Base-by-base conservation (phyloP, 1,140 invertebrate species). In the Zaprionus kolodkinae region DNA sequence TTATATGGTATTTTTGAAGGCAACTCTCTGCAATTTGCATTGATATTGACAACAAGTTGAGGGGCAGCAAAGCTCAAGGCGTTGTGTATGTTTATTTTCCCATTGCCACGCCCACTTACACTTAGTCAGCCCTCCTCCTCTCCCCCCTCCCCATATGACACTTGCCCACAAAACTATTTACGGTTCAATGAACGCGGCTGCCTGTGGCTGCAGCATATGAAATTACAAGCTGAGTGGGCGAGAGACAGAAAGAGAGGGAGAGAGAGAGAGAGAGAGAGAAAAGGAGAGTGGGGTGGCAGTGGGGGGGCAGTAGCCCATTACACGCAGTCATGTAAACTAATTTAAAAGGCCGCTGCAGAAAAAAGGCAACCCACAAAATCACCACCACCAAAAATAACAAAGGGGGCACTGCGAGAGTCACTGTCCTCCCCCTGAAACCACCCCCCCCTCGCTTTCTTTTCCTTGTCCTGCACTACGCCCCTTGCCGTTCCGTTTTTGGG, bases 301-400 rank as follows among this genome's bases (percentile, higher is more conserved):
- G 35, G 33, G 65, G 4, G n/a, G n/a, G n/a, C 40, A 35, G 48
- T 83, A 88, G 75, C 77, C 78, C 78, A 88, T 88, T 88, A 88
- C 86, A 88, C 77, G 85, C 85, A 88, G 78, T 83, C 85, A 89
- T 88, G 85, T 88, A 88, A 88, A 88, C 85, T 88, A 88, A 88
- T 88, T 88, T 88, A 88, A 88, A 88, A 88, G 85, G 85, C 79
- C 80, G 81, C 38, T 56, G 43, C 59, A 35, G 25, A 50, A 60
- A 38, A 38, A 70, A 60, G 67, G 59, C 56, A 60, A 33, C 67
- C 84, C 85, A 85, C 85, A 88, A 81, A 88, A 88, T 89, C 85
- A 89, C 79, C 84, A 89, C 79, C 84, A 87, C 85, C 85, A 68
- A 64, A 72, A 72, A 68, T 76, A 88, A 89, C 81, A 88, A 88